A percentile compares a stretch with the other conserved stretches of the same genome.
Evolutionary conservation across 2,113 vertebrate genomes (phyloP).

Genomic region (Anoplopoma fimbria): DNA sequence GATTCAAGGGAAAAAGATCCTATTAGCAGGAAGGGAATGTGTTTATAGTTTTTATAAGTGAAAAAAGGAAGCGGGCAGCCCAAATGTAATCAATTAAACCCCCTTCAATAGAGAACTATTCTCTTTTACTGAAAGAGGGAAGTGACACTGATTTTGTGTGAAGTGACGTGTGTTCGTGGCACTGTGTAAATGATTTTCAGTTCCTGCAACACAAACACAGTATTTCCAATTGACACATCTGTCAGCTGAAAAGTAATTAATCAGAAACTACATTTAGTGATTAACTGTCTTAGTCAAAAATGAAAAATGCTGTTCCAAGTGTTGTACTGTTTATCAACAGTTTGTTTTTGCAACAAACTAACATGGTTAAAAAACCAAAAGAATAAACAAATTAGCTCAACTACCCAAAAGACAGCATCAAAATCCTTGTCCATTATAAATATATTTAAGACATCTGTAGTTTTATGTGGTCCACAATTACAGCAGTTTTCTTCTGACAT

Average conservation of each 20-base stretch:
- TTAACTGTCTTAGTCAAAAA: background rate
- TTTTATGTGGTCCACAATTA: background rate
- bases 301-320: background rate
- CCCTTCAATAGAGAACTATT: conserved; percentile 41
- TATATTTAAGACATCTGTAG: background rate
- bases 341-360: background rate
- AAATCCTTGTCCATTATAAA: background rate
- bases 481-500: background rate
- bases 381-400: background rate
- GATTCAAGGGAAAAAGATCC: background rate
- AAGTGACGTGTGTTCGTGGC: background rate
- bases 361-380: background rate
- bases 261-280: background rate
- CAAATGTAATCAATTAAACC: conserved; percentile 18
- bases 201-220: background rate
- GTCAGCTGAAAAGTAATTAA: background rate
- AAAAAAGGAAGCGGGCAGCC: conserved; percentile 41
- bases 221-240: background rate
- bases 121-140: conserved; percentile 56
- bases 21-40: background rate
- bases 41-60: background rate
- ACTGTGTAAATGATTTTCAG: background rate
- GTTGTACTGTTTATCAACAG: too few species aligned
- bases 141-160: conserved; percentile 43
- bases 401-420: background rate